These are phyloP conservation scores for Lycia hirtaria DNA, from an alignment of 2,888 invertebrate species.

Conservation along the genomic window DNA sequence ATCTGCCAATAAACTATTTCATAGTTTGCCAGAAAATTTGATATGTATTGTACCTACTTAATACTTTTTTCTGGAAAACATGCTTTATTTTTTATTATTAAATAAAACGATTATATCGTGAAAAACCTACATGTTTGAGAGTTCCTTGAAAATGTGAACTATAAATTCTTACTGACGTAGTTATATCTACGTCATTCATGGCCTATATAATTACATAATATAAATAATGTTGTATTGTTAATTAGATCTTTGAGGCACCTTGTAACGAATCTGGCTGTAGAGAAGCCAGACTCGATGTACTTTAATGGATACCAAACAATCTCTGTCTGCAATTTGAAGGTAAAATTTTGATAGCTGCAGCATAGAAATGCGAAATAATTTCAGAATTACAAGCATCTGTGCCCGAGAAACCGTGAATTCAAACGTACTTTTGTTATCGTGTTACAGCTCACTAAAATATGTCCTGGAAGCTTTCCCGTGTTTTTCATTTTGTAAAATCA, in stretches of 20 bases:
- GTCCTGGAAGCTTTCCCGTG: conserved; percentile 24
- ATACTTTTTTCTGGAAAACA: too few relatives aligned
- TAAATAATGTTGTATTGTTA: conserved; percentile 31
- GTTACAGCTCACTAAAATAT: conserved; percentile 34
- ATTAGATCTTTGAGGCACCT: conserved; percentile 37
- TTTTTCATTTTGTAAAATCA: conserved; percentile 17
- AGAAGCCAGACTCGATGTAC: conserved; percentile 27
- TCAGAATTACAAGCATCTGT: conserved; percentile 35
- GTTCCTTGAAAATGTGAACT: too few relatives aligned
- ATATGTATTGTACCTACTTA: too few relatives aligned
- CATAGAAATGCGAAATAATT: conserved; percentile 43
- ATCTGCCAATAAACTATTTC: too few relatives aligned
- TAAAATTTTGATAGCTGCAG: conserved; percentile 43
- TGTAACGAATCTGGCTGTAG: conserved; percentile 28
- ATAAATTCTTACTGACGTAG: too few relatives aligned
- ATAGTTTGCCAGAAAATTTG: too few relatives aligned
- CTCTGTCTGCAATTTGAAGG: conserved; percentile 29
- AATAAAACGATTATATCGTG: too few relatives aligned
- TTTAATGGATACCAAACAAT: conserved; percentile 45
- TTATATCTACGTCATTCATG: too few relatives aligned
- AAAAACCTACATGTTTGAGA: too few relatives aligned
- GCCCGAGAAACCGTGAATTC: conserved; percentile 39
- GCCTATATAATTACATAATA: conserved; percentile 8
- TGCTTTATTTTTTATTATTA: too few relatives aligned
- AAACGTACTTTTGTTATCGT: conserved; percentile 45